Evolutionary conservation across 2,113 vertebrate species (phyloP).

Genomic region (Hydrolagus affinis): DNA sequence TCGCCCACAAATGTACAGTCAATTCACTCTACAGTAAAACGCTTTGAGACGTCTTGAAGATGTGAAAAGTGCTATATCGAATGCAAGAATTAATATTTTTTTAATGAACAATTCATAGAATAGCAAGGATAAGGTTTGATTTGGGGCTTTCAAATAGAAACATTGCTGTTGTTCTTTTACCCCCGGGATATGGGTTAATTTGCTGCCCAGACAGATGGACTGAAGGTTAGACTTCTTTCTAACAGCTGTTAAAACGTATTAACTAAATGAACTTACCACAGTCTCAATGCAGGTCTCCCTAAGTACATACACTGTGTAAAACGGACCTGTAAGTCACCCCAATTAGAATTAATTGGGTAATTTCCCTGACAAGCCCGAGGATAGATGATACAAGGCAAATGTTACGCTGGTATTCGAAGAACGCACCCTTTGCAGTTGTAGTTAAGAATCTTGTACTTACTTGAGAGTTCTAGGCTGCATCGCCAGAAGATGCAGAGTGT

Average conservation of each 20-base stretch:
- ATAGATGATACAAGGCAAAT: neutral
- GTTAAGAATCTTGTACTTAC: neutral
- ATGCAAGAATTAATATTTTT: too few species aligned
- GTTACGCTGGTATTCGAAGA: neutral
- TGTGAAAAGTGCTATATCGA: too few species aligned
- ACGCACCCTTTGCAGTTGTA: neutral
- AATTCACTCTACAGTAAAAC: too few species aligned
- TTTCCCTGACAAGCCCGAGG: neutral
- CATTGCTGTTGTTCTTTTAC: neutral
- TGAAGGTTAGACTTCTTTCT: neutral
- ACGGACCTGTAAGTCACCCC: neutral
- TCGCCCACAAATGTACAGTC: too few species aligned
- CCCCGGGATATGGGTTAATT: neutral
- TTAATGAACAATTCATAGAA: too few species aligned
- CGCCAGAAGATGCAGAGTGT: neutral
- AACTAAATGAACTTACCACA: neutral
- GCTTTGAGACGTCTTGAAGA: too few species aligned
- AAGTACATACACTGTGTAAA: neutral
- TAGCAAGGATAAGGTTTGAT: too few species aligned
- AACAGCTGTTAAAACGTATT: neutral
- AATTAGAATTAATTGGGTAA: neutral
- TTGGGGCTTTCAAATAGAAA: neutral
- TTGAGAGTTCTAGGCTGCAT: neutral
- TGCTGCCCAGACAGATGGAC: neutral
- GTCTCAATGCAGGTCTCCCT: neutral